A percentile compares a stretch with the other conserved stretches of the same genome.
phyloP scores from a whole-genome alignment of 2,113 vertebrate species.

The Otocyon megalotis region DNA sequence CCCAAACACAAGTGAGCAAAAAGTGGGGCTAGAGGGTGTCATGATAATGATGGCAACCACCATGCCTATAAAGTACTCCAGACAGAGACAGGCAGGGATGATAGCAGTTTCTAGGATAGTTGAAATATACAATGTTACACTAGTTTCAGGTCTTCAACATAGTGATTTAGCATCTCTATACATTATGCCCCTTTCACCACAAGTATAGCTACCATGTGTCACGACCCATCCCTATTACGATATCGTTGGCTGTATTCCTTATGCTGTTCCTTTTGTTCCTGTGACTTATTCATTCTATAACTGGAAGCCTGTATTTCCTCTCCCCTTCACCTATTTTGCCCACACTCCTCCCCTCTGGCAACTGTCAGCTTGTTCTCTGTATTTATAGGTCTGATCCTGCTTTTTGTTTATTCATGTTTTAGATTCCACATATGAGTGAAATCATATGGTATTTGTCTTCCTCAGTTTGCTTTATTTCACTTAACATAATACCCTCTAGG shows the following conservation, averaged over 20 bases:
- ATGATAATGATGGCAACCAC: background rate
- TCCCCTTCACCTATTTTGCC: background rate
- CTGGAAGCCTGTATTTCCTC: background rate
- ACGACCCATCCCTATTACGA: fast-evolving
- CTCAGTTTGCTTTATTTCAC: background rate
- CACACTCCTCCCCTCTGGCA: background rate
- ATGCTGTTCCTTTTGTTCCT: background rate
- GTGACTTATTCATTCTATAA: background rate
- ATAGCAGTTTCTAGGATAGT: background rate
- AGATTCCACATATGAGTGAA: background rate
- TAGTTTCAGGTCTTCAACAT: background rate
- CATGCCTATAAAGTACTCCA: background rate
- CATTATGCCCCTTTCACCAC: background rate
- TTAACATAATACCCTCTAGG: background rate
- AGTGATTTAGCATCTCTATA: background rate
- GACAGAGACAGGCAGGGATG: background rate
- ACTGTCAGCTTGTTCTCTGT: background rate
- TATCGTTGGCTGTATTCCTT: background rate
- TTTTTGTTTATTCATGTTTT: background rate
- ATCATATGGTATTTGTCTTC: background rate
- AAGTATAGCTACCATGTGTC: background rate
- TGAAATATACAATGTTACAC: background rate
- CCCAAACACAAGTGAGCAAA: background rate
- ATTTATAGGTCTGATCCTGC: background rate
- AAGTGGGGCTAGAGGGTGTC: background rate